Evolutionary conservation across 1,140 invertebrate genomes (phyloP).

Genomic region (Nymphalis io): DNA sequence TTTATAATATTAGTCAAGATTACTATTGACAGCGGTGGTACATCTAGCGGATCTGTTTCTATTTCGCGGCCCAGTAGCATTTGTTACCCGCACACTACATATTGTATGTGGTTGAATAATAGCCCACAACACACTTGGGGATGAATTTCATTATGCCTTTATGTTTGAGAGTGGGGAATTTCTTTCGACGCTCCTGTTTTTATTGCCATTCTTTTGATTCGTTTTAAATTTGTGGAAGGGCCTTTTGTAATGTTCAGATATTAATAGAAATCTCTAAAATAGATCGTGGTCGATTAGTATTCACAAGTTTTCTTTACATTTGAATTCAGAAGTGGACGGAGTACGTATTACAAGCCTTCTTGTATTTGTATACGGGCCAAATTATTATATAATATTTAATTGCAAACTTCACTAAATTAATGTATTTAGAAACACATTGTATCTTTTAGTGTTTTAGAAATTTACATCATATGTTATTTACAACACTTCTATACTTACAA

Average conservation of each 20-base stretch:
- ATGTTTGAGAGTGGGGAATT: slow-evolving; percentile 63
- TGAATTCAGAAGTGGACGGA: neutral
- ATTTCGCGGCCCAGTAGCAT: slow-evolving; percentile 55
- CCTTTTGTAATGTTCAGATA: slow-evolving; percentile 15
- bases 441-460: too few species aligned
- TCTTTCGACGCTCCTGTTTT: slow-evolving; percentile 47
- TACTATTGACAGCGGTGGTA: neutral
- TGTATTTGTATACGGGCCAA: neutral
- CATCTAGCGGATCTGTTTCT: slow-evolving; percentile 38
- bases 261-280: slow-evolving; percentile 25
- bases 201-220: slow-evolving; percentile 53
- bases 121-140: slow-evolving; percentile 72
- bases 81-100: slow-evolving; percentile 73
- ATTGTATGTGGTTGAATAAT: slow-evolving; percentile 76
- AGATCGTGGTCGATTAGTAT: slow-evolving; percentile 16
- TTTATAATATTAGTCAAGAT: too few species aligned
- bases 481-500: too few species aligned
- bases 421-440: too few species aligned
- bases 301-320: neutral
- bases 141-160: slow-evolving; percentile 77
- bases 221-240: slow-evolving; percentile 43
- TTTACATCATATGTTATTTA: too few species aligned
- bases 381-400: neutral
- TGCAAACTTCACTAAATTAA: too few species aligned
- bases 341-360: neutral